Percentiles rank a stretch among this genome's conserved stretches.
phyloP scores from a whole-genome alignment of 2,797 vertebrate species.

The Siniperca scherzeri region DNA sequence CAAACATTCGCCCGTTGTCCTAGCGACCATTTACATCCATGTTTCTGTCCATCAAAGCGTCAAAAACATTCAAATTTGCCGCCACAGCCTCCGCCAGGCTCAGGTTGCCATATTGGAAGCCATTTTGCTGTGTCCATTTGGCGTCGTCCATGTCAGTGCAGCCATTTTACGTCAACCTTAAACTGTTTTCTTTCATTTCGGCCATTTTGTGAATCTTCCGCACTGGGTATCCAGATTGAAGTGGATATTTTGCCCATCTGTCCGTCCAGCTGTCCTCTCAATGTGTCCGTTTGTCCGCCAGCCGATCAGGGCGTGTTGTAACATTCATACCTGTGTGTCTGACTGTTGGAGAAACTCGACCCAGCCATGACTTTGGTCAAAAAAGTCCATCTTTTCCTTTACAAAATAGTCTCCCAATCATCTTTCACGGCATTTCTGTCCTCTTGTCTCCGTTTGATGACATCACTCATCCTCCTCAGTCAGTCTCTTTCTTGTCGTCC shows the following conservation, averaged over 20 bases:
- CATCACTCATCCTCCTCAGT: conserved; percentile 17
- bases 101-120: not conserved
- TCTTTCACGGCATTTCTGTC: fast-evolving
- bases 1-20: conserved; percentile 21
- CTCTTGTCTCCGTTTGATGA: not conserved
- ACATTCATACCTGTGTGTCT: conserved; percentile 38
- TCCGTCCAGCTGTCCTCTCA: not conserved
- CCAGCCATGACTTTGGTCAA: conserved; percentile 57
- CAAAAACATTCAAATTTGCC: conserved; percentile 14
- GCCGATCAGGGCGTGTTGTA: conserved; percentile 26
- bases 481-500: conserved; percentile 78
- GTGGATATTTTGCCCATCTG: not conserved
- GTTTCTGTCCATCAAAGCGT: not conserved
- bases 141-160: not conserved
- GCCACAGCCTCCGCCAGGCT: not conserved
- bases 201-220: not conserved
- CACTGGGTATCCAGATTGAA: not conserved
- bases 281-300: not conserved
- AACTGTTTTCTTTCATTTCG: not conserved
- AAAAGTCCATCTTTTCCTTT: conserved; percentile 11
- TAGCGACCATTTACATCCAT: conserved; percentile 29
- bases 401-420: not conserved
- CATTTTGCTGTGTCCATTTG: not conserved
- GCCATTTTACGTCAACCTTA: not conserved
- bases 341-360: conserved; percentile 8